Percentiles rank a stretch among this genome's conserved stretches.
Conservation (phyloP, 1,140 invertebrate genomes). For the Cydia pomonella region DNA sequence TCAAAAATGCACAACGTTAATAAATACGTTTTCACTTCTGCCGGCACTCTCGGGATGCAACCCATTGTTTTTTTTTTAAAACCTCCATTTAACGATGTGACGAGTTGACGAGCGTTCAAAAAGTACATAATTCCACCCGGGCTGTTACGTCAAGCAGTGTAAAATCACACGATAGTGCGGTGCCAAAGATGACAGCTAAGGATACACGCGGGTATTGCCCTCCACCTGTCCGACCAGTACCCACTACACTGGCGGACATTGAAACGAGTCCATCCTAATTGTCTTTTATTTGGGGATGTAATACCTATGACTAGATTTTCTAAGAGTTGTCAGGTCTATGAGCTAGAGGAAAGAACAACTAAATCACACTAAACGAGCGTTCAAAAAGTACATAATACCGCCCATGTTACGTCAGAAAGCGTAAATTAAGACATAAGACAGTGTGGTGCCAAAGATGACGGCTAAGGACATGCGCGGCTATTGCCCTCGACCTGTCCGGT, state of each 20-base stretch:
- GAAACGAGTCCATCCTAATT: not conserved
- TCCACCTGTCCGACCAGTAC: not conserved
- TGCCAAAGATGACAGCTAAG: not conserved
- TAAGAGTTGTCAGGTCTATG: too few relatives aligned
- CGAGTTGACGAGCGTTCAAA: not conserved
- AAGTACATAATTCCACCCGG: not conserved
- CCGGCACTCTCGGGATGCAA: too few relatives aligned
- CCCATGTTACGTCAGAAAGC: not conserved
- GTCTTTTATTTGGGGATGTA: too few relatives aligned
- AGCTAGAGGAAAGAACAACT: too few relatives aligned
- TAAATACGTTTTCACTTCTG: too few relatives aligned
- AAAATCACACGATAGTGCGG: not conserved
- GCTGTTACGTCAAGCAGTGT: not conserved
- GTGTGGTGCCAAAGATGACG: not conserved
- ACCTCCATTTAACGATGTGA: too few relatives aligned
- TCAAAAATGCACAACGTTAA: too few relatives aligned
- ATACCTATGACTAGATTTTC: too few relatives aligned
- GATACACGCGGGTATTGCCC: slow-evolving; percentile 12
- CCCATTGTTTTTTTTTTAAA: too few relatives aligned
- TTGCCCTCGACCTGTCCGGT: slow-evolving; percentile 14
- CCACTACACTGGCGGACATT: not conserved
- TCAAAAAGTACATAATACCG: not conserved
- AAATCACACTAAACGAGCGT: too few relatives aligned
- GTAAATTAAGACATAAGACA: not conserved
- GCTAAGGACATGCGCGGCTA: not conserved